Evolutionary conservation across 2,888 invertebrate genomes (phyloP).

Genomic region (Xanthia icteritia): DNA sequence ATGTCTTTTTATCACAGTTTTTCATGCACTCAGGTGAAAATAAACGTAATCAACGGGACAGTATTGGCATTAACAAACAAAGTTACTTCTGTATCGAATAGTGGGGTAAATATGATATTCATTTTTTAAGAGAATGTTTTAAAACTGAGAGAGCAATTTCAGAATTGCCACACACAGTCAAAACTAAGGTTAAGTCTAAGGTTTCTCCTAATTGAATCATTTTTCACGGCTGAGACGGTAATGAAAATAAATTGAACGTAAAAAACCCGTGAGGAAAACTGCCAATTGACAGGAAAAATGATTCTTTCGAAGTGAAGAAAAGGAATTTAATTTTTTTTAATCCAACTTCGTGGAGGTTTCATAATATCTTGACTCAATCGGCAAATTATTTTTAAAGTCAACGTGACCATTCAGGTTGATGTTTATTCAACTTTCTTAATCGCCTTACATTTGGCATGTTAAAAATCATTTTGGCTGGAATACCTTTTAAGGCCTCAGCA

Average conservation of each 20-base stretch:
- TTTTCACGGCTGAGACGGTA: constrained; percentile 18
- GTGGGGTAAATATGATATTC: neutral
- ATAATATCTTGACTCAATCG: neutral
- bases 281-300: constrained; percentile 17
- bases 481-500: neutral
- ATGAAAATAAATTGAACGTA: constrained; percentile 44
- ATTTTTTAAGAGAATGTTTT: neutral
- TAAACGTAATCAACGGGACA: neutral
- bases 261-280: constrained; percentile 25
- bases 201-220: constrained; percentile 34
- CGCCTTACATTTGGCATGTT: neutral
- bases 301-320: constrained; percentile 3
- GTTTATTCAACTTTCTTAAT: neutral
- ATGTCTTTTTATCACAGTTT: neutral
- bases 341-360: neutral
- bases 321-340: neutral
- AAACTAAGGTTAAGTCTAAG: neutral
- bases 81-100: neutral
- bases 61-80: neutral
- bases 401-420: neutral
- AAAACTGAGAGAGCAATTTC: neutral
- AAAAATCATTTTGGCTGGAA: neutral
- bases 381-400: constrained; percentile 14
- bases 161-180: neutral
- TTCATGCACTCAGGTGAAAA: too few species aligned